Percentiles rank a stretch among this genome's conserved stretches.
Evolutionary conservation across 1,140 invertebrate genomes (phyloP).

Genomic region (Drosophila takahashii): DNA sequence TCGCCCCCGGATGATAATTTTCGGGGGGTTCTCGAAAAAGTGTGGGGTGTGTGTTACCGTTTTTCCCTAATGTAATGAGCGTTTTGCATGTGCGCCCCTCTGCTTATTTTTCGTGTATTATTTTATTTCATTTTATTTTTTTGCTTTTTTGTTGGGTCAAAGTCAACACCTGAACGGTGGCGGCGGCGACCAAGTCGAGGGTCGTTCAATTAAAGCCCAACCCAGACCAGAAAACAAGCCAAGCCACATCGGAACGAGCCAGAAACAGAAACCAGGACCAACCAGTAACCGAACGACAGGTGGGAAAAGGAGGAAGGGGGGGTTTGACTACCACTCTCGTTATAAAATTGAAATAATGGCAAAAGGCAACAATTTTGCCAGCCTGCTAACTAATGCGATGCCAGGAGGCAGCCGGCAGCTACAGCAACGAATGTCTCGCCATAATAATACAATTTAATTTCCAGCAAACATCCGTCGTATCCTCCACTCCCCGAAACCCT

Average conservation of each 20-base stretch:
- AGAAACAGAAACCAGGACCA: slow-evolving; percentile 9
- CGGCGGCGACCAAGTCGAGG: slow-evolving; percentile 38
- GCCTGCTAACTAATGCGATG: slow-evolving; percentile 75
- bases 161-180: slow-evolving; percentile 68
- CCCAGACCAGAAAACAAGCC: slow-evolving; percentile 39
- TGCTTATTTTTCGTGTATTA: slow-evolving; percentile 33
- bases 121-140: slow-evolving; percentile 20
- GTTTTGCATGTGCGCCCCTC: slow-evolving; percentile 63
- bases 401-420: slow-evolving; percentile 51
- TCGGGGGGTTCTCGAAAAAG: not conserved
- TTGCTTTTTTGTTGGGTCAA: slow-evolving; percentile 52
- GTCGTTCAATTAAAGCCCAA: slow-evolving; percentile 71
- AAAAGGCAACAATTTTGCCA: slow-evolving; percentile 62
- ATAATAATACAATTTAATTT: slow-evolving; percentile 84
- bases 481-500: not conserved
- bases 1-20: slow-evolving; percentile 38
- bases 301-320: not conserved
- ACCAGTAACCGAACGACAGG: slow-evolving; percentile 15
- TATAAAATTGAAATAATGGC: slow-evolving; percentile 67
- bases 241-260: slow-evolving; percentile 28
- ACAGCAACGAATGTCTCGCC: slow-evolving; percentile 77
- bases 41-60: slow-evolving; percentile 1
- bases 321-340: slow-evolving; percentile 36
- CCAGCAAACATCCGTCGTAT: slow-evolving; percentile 76
- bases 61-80: slow-evolving; percentile 75